Base-by-base conservation (phyloP, 2,888 invertebrate species). In the Drosophila austrosaltans region DNA sequence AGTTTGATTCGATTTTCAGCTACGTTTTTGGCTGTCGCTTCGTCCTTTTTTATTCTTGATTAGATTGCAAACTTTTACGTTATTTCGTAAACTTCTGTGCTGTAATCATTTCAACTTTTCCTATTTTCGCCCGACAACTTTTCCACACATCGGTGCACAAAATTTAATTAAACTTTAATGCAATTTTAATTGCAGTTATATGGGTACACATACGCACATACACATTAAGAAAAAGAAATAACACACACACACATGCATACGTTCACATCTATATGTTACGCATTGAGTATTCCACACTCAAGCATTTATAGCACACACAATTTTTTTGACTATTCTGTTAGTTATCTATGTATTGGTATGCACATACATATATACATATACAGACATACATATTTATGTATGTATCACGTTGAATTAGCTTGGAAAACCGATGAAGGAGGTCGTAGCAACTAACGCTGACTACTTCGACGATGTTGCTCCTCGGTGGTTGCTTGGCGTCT, bases 401-500 rank as follows among this genome's bases (percentile, higher is more conserved):
- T 53, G 42, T 59, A 59, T 28, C 59, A 20, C 59, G 42, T 8
- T 44, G 10, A 59, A 63, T 67, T 68, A 48, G 48, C 48, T 48
- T 22, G 22, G 25, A 48, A 48, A 48, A 48, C 48, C 48, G 48
- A 48, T 48, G 48, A 25, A 12, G 25, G 22, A 48, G 44, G 20
- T 48, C 44, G 62, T 61, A 12, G 40, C 61, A 58, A 71, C 69
- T 71, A 64, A 68, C 83, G 77, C 72, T 69, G 54, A 5, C 25
- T 62, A 58, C 72, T 68, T 65, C 65, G 60, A 70, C 74, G 75
- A 72, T 82, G 75, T 69, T 82, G 65, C 66, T 79, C 61, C 68
- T 87, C 75, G 81, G 78, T 82, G 74, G 79, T 87, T 70, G 71
- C 66, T 79, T 82, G 57, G 59, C 87, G 73, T 85, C 85, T 82